Base-by-base conservation (phyloP, 2,888 invertebrate species). In the Agrochola macilenta region DNA sequence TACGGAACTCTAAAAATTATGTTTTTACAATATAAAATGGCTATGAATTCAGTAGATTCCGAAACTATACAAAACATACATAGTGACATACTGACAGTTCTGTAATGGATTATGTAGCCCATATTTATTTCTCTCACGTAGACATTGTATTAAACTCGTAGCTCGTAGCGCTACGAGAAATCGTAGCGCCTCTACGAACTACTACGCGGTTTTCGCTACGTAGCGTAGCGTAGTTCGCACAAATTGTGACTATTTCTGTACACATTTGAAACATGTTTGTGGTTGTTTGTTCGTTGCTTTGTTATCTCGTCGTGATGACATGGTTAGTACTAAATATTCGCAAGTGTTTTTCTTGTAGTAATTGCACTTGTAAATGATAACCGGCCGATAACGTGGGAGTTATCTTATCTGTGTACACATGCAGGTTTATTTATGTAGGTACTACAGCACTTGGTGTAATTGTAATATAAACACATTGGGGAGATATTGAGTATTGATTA, bases 321-420 rank as follows among this genome's bases (percentile, higher is more conserved):
- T 65, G 64, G 74, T 70, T 69, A 69, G 58, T 74, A 79, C 83
- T 78, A 79, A 84, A 74, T 79, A 69, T 76, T 74, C 52, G 69
- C 87, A 26, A 87, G 88, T 90, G 91, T 91, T 91, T 92, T 92
- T 89, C 88, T 88, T 79, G 86, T 85, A 78, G 89, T 92, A 89
- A 91, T 91, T 91, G 88, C 83, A 69, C 61, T 82, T 74, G 86
- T 79, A 82, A 74, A 69, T 76, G 86, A 85, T 86, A 87, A 71
- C 79, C 69, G 61, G 35, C 76, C 70, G 87, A 89, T 89, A 87
- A 83, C 76, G 75, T 65, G 64, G 60, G 26, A 17, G 69, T 69
- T 87, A 87, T 87, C 87, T 87, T 81, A 87, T 87, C 87, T 64
- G 23, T 11, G 64, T 54, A 79, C 58, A 74, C 65, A 63, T 78